Evolutionary conservation across 2,888 invertebrate species (phyloP).

Genomic region (Coecobrya sp.): DNA sequence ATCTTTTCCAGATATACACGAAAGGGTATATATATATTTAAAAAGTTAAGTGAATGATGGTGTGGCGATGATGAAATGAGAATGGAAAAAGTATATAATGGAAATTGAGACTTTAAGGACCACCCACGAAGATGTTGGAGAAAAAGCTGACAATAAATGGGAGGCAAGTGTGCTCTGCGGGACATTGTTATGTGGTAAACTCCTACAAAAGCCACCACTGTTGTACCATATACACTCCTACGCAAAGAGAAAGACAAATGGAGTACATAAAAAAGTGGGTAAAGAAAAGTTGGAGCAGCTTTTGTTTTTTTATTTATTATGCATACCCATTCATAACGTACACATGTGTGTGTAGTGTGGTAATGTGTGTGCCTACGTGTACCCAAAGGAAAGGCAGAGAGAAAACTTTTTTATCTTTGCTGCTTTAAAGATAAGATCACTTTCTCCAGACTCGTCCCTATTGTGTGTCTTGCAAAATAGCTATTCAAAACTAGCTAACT

Average conservation of each 20-base stretch:
- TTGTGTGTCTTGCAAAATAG: background rate
- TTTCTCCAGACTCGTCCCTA: background rate
- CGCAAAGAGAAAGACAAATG: background rate
- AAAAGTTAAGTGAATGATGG: background rate
- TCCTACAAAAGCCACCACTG: background rate
- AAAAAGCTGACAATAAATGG: background rate
- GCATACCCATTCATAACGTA: conserved; percentile 40
- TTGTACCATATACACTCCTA: background rate
- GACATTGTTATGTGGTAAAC: background rate
- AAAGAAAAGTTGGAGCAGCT: conserved; percentile 30
- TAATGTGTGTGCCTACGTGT: background rate
- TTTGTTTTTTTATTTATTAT: conserved; percentile 44
- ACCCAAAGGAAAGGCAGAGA: background rate
- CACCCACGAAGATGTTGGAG: background rate
- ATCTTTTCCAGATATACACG: too few relatives aligned
- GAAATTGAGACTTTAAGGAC: conserved; percentile 45
- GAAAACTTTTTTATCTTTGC: background rate
- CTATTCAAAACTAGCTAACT: background rate
- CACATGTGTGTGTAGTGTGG: background rate
- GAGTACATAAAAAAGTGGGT: conserved; percentile 50
- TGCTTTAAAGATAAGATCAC: background rate
- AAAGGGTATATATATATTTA: background rate
- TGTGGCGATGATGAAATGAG: background rate
- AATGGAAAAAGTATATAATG: conserved; percentile 2
- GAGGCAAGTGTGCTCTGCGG: conserved; percentile 37